Conservation (phyloP, 2,113 vertebrate genomes). For the Excalfactoria chinensis region DNA sequence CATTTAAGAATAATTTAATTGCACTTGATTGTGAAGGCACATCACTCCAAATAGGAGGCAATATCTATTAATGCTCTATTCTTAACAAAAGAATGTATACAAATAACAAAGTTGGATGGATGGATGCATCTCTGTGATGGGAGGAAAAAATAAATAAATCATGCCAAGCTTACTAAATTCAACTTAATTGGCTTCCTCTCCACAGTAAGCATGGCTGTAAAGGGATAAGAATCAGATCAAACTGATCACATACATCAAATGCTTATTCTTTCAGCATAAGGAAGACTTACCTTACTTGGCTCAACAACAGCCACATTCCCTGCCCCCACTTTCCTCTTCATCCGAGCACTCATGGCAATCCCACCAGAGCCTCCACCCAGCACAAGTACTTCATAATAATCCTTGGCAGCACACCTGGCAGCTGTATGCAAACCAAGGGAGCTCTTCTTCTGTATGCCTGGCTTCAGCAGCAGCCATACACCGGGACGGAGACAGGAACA, state of each 20-base stretch:
- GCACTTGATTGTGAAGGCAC: neutral
- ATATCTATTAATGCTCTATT: neutral
- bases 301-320: constrained; percentile 92
- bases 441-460: constrained; percentile 23
- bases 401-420: constrained; percentile 74
- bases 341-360: constrained; percentile 92
- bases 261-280: neutral
- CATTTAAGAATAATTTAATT: neutral
- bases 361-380: constrained; percentile 92
- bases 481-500: constrained; percentile 16
- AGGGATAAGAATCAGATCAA: neutral
- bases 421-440: constrained; percentile 65
- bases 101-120: neutral
- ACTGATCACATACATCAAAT: neutral
- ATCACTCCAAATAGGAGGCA: neutral
- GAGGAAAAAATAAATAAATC: neutral
- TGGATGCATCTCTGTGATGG: neutral
- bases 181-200: neutral
- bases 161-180: neutral
- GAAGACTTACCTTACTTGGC: constrained; percentile 85
- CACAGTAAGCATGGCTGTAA: neutral
- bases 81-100: neutral
- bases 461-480: constrained; percentile 53
- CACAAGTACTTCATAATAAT: constrained; percentile 91
- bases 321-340: constrained; percentile 92